phyloP scores from a whole-genome alignment of 2,797 vertebrate genomes.

The Melanotaenia parkinsoni region DNA sequence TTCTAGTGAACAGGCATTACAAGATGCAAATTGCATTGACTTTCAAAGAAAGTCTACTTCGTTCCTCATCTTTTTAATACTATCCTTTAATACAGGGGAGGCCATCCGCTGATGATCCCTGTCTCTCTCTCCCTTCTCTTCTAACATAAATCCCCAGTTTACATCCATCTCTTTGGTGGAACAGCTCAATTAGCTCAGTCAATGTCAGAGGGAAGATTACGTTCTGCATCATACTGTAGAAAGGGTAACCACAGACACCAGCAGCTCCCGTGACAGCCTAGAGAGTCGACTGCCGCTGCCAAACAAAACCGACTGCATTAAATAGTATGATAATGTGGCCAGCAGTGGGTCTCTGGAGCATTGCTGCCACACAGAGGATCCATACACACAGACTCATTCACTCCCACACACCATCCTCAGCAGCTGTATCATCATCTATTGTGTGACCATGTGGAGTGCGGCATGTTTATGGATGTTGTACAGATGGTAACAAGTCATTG shows the following conservation, averaged over 20 bases:
- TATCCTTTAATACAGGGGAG: slow-evolving; percentile 18
- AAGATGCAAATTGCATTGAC: slow-evolving; percentile 54
- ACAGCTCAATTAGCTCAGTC: slow-evolving; percentile 78
- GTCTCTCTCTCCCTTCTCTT: slow-evolving; percentile 40
- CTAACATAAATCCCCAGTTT: slow-evolving; percentile 71
- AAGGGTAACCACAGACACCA: slow-evolving; percentile 53
- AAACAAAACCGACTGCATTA: slow-evolving; percentile 60
- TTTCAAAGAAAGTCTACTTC: slow-evolving; percentile 67
- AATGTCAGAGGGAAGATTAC: slow-evolving; percentile 63
- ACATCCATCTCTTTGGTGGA: slow-evolving; percentile 74
- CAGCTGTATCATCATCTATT: slow-evolving; percentile 64
- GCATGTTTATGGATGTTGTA: slow-evolving; percentile 73
- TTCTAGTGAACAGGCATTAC: slow-evolving; percentile 55
- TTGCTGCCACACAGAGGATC: slow-evolving; percentile 50
- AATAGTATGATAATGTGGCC: slow-evolving; percentile 75
- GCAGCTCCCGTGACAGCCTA: slow-evolving; percentile 33
- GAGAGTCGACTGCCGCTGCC: slow-evolving; percentile 38
- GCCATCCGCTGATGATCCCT: slow-evolving; percentile 17
- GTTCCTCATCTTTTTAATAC: slow-evolving; percentile 18
- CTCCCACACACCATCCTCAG: slow-evolving; percentile 42
- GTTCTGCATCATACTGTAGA: slow-evolving; percentile 62
- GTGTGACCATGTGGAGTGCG: slow-evolving; percentile 65
- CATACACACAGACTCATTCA: slow-evolving; percentile 26
- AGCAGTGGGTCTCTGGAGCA: slow-evolving; percentile 67
- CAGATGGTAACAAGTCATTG: slow-evolving; percentile 77